These are phyloP conservation scores for Trilocha varians DNA, from an alignment of 2,888 invertebrate species.

Conservation along the genomic window DNA sequence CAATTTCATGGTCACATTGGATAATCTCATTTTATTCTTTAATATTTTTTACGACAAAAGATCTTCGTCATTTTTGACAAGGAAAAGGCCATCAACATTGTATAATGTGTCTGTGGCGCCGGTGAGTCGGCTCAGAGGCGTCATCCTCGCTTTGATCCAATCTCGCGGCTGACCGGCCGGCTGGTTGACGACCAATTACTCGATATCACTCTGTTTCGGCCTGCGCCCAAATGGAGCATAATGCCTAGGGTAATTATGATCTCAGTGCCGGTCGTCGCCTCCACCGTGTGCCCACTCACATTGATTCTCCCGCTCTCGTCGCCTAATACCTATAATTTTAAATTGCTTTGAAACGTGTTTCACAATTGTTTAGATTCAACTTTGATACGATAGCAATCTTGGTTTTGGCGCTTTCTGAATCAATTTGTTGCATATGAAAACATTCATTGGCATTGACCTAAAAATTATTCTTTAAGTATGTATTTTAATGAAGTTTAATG, in stretches of 20 bases:
- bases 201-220: slow-evolving; percentile 66
- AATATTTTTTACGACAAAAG: slow-evolving; percentile 66
- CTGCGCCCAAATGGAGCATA: slow-evolving; percentile 67
- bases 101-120: slow-evolving; percentile 67
- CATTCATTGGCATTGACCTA: background rate
- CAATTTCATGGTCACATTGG: slow-evolving; percentile 60
- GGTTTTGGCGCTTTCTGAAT: background rate
- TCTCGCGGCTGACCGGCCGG: slow-evolving; percentile 36
- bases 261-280: slow-evolving; percentile 37
- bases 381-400: background rate
- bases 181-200: slow-evolving; percentile 68
- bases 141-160: slow-evolving; percentile 63
- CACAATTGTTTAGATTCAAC: slow-evolving; percentile 1
- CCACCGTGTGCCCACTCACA: slow-evolving; percentile 28
- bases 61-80: slow-evolving; percentile 73
- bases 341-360: slow-evolving; percentile 44
- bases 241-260: slow-evolving; percentile 71
- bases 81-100: slow-evolving; percentile 71
- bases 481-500: too few species aligned
- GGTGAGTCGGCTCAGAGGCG: slow-evolving; percentile 45
- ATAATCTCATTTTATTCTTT: slow-evolving; percentile 60
- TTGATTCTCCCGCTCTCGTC: slow-evolving; percentile 39
- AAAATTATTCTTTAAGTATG: too few species aligned
- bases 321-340: slow-evolving; percentile 45
- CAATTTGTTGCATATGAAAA: background rate